Evolutionary conservation across 1,140 invertebrate genomes (phyloP).

Genomic region (Sitodiplosis mosellana): DNA sequence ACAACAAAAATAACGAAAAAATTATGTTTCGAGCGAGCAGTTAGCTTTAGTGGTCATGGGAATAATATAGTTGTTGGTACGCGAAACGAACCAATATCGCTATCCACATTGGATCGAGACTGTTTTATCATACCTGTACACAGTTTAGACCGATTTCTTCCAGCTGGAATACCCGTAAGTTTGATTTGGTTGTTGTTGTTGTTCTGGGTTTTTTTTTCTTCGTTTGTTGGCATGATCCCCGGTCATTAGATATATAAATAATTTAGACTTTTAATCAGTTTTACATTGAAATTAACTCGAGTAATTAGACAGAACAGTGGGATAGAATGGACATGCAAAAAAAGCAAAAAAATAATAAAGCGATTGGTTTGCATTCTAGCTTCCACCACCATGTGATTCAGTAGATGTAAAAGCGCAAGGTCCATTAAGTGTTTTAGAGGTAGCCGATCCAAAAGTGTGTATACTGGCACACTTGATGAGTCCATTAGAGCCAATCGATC

Average conservation of each 20-base stretch:
- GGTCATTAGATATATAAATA: no score
- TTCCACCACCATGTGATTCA: slow-evolving; percentile 27
- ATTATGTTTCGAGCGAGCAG: no score
- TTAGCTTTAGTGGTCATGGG: background rate
- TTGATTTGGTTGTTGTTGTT: no score
- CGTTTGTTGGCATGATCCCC: no score
- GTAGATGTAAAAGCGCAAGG: slow-evolving; percentile 38
- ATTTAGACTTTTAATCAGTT: no score
- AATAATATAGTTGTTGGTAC: slow-evolving; percentile 7
- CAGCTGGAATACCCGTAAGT: slow-evolving; percentile 65
- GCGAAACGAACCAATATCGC: slow-evolving; percentile 44
- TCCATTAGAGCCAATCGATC: slow-evolving; percentile 61
- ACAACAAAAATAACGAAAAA: no score
- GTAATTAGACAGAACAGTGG: background rate
- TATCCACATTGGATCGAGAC: slow-evolving; percentile 61
- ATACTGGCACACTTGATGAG: slow-evolving; percentile 77
- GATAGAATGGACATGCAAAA: background rate
- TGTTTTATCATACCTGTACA: slow-evolving; percentile 80
- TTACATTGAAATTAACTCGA: background rate
- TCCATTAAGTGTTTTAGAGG: slow-evolving; percentile 57
- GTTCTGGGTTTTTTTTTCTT: no score
- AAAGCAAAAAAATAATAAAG: background rate
- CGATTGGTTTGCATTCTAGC: slow-evolving; percentile 6
- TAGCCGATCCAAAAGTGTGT: slow-evolving; percentile 72
- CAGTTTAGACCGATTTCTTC: slow-evolving; percentile 64